Base-by-base conservation (phyloP, 1,140 invertebrate genomes). In the Calephelis virginiensis region DNA sequence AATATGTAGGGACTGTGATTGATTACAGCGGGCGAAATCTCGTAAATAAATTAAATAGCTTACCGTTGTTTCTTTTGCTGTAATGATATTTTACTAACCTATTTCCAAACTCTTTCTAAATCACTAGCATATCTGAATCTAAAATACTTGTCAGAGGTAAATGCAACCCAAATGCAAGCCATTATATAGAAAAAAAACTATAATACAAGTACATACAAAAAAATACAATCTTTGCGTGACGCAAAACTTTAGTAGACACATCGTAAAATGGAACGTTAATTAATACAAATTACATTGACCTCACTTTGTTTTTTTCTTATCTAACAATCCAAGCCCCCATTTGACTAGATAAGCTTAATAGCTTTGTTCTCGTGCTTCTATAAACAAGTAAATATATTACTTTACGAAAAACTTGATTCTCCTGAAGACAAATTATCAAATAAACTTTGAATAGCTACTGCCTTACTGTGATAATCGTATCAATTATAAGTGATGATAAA, bases 281-380 rank as follows among this genome's bases (percentile, higher is more conserved):
- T 50, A 50, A 50, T 50, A 50, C 48, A 50, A 50, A 50, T 50
- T 50, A 50, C 49, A 3, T 14, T 50, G 49, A 50, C 49, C 49
- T 50, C 49, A 50, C 49, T 50, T 50, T 50, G 49, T 50, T 50
- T 8, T 12, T 50, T 14, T 14, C 49, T 14, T 50, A 50, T 50
- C 49, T 50, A 8, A 17, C 5, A 50, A 50, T 50, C 49, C 14
- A 13, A 14, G 11, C 49, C 14, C 13, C 49, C 49, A 50, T 50
- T 50, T 50, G 49, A 50, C 49, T 50, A 50, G 49, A 50, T 14
- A 50, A 50, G 49, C 49, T 50, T 50, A 50, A 50, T 50, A 50
- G 49, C 49, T 50, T 50, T 50, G 49, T 50, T 50, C 49, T 50
- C 13, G 49, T 50, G 49, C 49, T 14, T 50, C 49, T 14, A 50